Conservation (phyloP, 1,140 invertebrate species). For the Drosophila azteca region DNA sequence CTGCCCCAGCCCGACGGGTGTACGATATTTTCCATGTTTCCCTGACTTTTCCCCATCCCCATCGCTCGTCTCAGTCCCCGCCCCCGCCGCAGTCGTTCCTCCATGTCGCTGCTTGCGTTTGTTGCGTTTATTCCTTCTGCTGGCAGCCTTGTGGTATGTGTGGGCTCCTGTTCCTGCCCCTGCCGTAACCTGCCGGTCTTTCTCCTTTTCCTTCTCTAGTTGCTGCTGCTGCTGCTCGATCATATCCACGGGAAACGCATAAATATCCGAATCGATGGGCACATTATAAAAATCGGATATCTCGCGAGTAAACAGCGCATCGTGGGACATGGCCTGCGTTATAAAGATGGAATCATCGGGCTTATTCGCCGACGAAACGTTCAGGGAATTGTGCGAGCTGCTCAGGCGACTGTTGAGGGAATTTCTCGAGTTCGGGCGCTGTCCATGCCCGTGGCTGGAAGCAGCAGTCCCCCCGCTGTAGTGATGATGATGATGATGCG, state of each 20-base stretch:
- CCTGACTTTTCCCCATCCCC: constrained; percentile 49
- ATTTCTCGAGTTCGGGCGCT: constrained; percentile 88
- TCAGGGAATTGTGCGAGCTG: constrained; percentile 92
- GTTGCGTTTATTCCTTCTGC: constrained; percentile 70
- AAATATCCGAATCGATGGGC: constrained; percentile 93
- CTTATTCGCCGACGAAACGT: constrained; percentile 88
- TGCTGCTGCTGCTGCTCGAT: constrained; percentile 85
- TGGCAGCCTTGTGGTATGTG: constrained; percentile 64
- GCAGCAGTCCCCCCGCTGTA: constrained; percentile 41
- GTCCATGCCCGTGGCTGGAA: constrained; percentile 63
- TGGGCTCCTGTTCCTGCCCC: constrained; percentile 38
- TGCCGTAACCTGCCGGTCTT: not conserved
- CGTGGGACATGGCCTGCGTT: constrained; percentile 93
- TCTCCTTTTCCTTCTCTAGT: too few species aligned
- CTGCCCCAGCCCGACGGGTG: constrained; percentile 42
- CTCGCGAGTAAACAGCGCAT: constrained; percentile 87
- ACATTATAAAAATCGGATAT: constrained; percentile 94
- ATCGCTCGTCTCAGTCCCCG: constrained; percentile 63
- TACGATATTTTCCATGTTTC: constrained; percentile 71
- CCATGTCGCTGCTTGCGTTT: constrained; percentile 75
- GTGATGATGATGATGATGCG: constrained; percentile 67
- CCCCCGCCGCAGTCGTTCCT: constrained; percentile 21
- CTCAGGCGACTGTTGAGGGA: constrained; percentile 90
- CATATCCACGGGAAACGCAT: constrained; percentile 92
- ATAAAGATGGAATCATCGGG: constrained; percentile 93